Evolutionary conservation across 2,888 invertebrate species (phyloP).

Genomic region (Labia minor): DNA sequence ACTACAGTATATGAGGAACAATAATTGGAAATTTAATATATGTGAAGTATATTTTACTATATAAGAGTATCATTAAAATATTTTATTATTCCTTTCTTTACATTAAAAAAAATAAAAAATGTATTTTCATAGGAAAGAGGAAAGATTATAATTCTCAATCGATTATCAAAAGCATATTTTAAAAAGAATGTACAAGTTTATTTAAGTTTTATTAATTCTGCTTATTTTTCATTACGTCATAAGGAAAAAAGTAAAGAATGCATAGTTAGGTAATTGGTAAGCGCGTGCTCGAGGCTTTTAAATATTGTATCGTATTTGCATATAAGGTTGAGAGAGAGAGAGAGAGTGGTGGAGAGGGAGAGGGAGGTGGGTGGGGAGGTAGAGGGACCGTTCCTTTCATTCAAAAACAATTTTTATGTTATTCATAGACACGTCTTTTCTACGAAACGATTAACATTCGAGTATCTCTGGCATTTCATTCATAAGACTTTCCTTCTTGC

Average conservation of each 20-base stretch:
- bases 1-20: too few relatives aligned
- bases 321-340: neutral
- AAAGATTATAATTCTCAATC: too few relatives aligned
- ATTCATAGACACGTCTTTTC: neutral
- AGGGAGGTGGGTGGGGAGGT: too few relatives aligned
- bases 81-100: too few relatives aligned
- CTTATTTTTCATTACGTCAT: neutral
- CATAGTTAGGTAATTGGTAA: neutral
- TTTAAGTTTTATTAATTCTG: neutral
- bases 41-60: too few relatives aligned
- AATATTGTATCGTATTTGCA: neutral
- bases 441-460: conserved; percentile 1
- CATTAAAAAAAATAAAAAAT: too few relatives aligned
- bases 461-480: conserved; percentile 1
- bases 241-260: neutral
- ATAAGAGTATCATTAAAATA: too few relatives aligned
- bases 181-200: too few relatives aligned
- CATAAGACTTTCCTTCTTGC: neutral
- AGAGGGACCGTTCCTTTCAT: neutral
- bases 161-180: too few relatives aligned
- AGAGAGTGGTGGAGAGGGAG: neutral
- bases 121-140: too few relatives aligned
- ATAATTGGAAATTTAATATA: too few relatives aligned
- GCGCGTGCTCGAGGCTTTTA: neutral
- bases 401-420: conserved; percentile 1